Base-by-base conservation (phyloP, 1,140 invertebrate species). In the Hylyphantes graminicola region DNA sequence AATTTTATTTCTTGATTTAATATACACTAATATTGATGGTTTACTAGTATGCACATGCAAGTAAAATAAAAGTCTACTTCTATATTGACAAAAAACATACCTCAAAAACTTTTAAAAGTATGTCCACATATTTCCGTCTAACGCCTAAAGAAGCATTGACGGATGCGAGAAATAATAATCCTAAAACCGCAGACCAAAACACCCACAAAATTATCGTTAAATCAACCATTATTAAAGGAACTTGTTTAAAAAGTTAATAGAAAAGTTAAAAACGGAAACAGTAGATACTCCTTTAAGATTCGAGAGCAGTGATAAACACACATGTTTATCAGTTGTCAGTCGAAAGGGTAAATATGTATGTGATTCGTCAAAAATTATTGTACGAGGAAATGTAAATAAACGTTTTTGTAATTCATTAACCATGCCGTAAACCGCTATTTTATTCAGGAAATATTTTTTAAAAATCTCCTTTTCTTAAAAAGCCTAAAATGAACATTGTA, bases 71-170 rank as follows among this genome's bases (percentile, higher is more conserved):
- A 35, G 35, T 35, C 35, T 35, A 35, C 35, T 35, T 35, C 2
- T 2, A 35, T 2, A 35, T 35, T 35, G 35, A 15, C n/a, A 53
- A 57, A 35, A 59, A 64, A 76, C 84, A 65, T 72, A 87, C 87
- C 77, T 87, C 87, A 80, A 87, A 87, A 59, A 86, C 68, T 85
- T 84, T 77, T 35, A 87, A 61, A 55, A 87, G 81, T 7, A 86
- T 19, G 19, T 86, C 70, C 9, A 86, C 78, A 75, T 87, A 87
- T 77, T 76, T 80, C 51, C 72, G 70, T 51, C 83, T 72, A 19
- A 87, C 17, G 17, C 87, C 87, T 35, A 83, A 54, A 15, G 80
- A 35, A n/a, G 70, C 72, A 67, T 75, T 75, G 48, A 83, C 54
- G 8, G 80, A 74, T 55, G 80, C 80, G 13, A 83, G 53, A 54